Evolutionary conservation across 2,888 invertebrate genomes (phyloP), one percentile per base, ranked within the genome.

Genomic region (Hirtodrosophila trivittata): DNA sequence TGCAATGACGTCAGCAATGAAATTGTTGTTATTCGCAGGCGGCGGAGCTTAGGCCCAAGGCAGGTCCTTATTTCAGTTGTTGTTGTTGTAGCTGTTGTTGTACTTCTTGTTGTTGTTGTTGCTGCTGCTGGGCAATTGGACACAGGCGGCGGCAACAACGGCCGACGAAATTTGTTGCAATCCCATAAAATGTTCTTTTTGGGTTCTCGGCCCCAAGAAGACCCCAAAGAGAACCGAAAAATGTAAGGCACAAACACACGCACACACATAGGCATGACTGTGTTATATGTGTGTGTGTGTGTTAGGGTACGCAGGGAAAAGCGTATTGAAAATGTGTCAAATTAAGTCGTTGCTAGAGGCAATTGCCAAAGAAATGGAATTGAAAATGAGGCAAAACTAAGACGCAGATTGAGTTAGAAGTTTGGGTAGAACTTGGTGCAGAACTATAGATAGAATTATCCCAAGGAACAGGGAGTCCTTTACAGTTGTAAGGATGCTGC

Each of bases 251-350:
- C 35, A 54, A 66, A 66, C 28, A n/a, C 7, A 6, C 6, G 25
- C 3, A 21, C 28, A 32, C 51, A 59, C 28, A 49, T 16, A 60
- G 55, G 65, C 54, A 60, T 69, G 71, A 66, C 66, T 52, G 39
- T 25, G 12, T 13, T 21, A 9, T 45, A 32, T 33, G 2, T 12
- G n/a, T 37, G 1, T 38, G 13, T 12, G 14, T 43, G 42, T 38
- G 38, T 25, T 43, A 47, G 28, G 28, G n/a, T 13, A 7, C 10
- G 8, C 14, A 10, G 10, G 10, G 10, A 14, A 28, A 14, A 26
- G 12, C 14, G 28, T 46, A 75, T 78, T 82, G 62, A 49, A 82
- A 78, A 77, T 82, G 70, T 65, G 78, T 73, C 78, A 77, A 73
- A 65, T 55, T 67, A 50, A 62, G 35, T 38, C 58, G 38, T 32